phyloP scores from a whole-genome alignment of 2,888 invertebrate species.

The Cylloceria caligata region DNA sequence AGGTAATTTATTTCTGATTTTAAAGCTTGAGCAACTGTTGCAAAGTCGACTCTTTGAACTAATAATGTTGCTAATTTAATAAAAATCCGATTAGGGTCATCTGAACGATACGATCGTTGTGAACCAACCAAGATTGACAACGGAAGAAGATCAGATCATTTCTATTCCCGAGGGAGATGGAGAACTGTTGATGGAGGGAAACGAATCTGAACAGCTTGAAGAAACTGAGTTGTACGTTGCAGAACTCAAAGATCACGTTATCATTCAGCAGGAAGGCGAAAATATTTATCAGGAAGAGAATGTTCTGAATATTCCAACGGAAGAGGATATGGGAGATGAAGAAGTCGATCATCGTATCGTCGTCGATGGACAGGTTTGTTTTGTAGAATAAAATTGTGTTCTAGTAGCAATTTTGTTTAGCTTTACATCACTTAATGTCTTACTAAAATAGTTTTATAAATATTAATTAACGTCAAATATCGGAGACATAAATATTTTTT shows the following conservation, averaged over 20 bases:
- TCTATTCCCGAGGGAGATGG: constrained; percentile 81
- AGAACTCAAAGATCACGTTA: constrained; percentile 85
- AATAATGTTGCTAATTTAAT: neutral
- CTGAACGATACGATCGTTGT: constrained; percentile 93
- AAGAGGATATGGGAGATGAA: constrained; percentile 72
- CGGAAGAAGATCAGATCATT: constrained; percentile 85
- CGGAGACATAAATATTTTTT: neutral
- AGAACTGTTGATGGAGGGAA: constrained; percentile 82
- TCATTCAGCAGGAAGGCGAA: constrained; percentile 84
- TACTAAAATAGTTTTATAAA: too few relatives aligned
- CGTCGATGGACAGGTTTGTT: constrained; percentile 78
- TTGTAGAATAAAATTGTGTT: neutral
- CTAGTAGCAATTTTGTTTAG: neutral
- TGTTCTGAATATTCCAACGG: constrained; percentile 77
- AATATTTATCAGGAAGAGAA: constrained; percentile 79
- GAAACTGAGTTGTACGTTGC: constrained; percentile 86
- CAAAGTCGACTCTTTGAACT: neutral
- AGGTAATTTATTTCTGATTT: constrained; percentile 81
- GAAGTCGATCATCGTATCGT: constrained; percentile 77
- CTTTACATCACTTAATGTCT: neutral
- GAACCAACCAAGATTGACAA: constrained; percentile 91
- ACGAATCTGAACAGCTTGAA: constrained; percentile 78
- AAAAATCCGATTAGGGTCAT: constrained; percentile 86
- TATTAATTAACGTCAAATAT: neutral
- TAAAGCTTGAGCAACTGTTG: neutral